Base-by-base conservation (phyloP, 2,888 invertebrate genomes). In the Copidosoma aretas region DNA sequence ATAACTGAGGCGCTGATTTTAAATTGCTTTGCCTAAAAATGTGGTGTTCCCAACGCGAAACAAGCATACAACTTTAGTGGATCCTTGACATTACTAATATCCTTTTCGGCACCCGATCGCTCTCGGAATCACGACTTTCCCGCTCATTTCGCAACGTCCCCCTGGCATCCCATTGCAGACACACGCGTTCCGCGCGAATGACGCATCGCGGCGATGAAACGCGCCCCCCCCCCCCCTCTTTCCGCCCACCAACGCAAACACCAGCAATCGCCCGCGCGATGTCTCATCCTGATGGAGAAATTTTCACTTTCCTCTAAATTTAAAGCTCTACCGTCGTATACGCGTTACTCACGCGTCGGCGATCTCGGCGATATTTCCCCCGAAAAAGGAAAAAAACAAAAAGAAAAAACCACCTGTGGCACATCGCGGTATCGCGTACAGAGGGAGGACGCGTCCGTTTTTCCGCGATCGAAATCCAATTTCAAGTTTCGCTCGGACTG, bases 391-490 rank as follows among this genome's bases (percentile, higher is more conserved):
- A 8, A 32, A 8, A 8, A 32, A n/a, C n/a, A n/a, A n/a, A n/a
- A n/a, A n/a, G n/a, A n/a, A n/a, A n/a, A n/a, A n/a, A n/a, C n/a
- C n/a, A n/a, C n/a, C n/a, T n/a, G n/a, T n/a, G n/a, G n/a, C n/a
- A n/a, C n/a, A n/a, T n/a, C n/a, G 32, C 32, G 3, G 32, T 32
- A 5, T 2, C 12, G 12, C 17, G 43, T 12, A 46, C 43, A 14
- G 8, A 41, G 43, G 43, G 12, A 46, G 24, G 61, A 52, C 59
- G 58, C 51, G 32, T 41, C 60, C 56, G 57, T 64, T 65, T 67
- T 65, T 64, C 51, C 59, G n/a, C 63, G 68, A 68, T 71, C 65
- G 65, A 71, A 71, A 66, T 71, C 68, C 71, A 71, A 71, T 71
- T 71, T 65, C 46, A 71, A 71, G 68, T 68, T 66, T 71, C 52